Conservation (phyloP, 2,888 invertebrate species). For the Nomada fabriciana region DNA sequence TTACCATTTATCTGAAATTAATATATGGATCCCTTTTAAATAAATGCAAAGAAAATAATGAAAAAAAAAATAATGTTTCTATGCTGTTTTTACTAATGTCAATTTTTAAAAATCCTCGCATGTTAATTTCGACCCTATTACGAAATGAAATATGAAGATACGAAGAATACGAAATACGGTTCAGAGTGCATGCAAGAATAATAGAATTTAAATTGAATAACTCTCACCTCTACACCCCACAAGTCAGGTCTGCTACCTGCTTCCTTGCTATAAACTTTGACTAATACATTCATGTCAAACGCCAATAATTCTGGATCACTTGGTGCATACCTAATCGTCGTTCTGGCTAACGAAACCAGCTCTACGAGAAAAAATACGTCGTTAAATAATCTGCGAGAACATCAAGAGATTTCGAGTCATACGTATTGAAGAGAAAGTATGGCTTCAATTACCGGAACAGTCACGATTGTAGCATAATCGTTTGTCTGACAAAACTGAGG, state of each 20-base stretch:
- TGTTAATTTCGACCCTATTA: not conserved
- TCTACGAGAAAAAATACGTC: slow-evolving; percentile 83
- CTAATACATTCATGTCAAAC: slow-evolving; percentile 86
- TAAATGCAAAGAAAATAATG: not conserved
- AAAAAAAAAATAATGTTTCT: not conserved
- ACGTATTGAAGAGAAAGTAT: slow-evolving; percentile 75
- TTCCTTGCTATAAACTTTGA: slow-evolving; percentile 89
- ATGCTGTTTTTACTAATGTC: too few species aligned
- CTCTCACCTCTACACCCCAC: slow-evolving; percentile 88
- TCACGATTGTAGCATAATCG: slow-evolving; percentile 89
- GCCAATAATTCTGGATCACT: slow-evolving; percentile 87
- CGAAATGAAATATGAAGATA: not conserved
- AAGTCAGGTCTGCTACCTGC: slow-evolving; percentile 86
- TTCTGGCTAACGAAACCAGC: slow-evolving; percentile 88
- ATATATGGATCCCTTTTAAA: slow-evolving; percentile 7
- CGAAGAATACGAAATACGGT: too few species aligned
- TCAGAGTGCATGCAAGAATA: not conserved
- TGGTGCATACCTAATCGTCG: slow-evolving; percentile 86
- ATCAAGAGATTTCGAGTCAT: slow-evolving; percentile 68
- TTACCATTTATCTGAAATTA: slow-evolving; percentile 86
- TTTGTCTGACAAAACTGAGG: slow-evolving; percentile 87
- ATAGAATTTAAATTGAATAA: not conserved
- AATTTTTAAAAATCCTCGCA: not conserved
- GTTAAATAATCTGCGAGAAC: slow-evolving; percentile 55
- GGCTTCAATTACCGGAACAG: slow-evolving; percentile 88